Evolutionary conservation across 2,113 vertebrate species (phyloP).

Genomic region (Leptosomus discolor): DNA sequence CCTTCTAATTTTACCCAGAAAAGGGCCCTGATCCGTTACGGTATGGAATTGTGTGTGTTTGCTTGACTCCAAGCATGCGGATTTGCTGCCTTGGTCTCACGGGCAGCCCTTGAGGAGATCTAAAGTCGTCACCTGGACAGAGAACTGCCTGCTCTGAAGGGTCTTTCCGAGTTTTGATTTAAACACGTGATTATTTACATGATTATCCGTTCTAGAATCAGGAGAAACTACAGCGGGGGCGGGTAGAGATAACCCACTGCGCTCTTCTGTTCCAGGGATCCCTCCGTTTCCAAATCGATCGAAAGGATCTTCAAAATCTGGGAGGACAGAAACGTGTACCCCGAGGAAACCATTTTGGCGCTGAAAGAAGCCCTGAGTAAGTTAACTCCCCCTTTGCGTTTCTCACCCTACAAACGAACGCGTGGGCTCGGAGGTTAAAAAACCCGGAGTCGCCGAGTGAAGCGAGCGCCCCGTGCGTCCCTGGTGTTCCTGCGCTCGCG

Average conservation of each 20-base stretch:
- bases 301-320: constrained; percentile 96
- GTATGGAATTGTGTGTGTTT: not conserved
- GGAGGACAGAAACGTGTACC: constrained; percentile 95
- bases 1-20: not conserved
- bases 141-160: not conserved
- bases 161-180: not conserved
- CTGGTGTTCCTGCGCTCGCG: not conserved
- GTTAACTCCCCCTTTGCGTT: not conserved
- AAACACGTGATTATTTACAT: not conserved
- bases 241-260: not conserved
- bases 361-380: constrained; percentile 83
- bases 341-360: constrained; percentile 87
- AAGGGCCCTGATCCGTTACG: rapidly evolving
- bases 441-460: not conserved
- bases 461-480: rapidly evolving
- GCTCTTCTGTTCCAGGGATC: constrained; percentile 78
- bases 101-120: not conserved
- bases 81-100: not conserved
- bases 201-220: not conserved
- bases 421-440: no score
- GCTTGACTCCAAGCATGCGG: not conserved
- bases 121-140: not conserved
- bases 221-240: rapidly evolving
- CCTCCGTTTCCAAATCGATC: constrained; percentile 89
- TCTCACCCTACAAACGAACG: not conserved